These are phyloP conservation scores for Drosophila mayaguana DNA, from an alignment of 2,888 invertebrate genomes.

Conservation along the genomic window DNA sequence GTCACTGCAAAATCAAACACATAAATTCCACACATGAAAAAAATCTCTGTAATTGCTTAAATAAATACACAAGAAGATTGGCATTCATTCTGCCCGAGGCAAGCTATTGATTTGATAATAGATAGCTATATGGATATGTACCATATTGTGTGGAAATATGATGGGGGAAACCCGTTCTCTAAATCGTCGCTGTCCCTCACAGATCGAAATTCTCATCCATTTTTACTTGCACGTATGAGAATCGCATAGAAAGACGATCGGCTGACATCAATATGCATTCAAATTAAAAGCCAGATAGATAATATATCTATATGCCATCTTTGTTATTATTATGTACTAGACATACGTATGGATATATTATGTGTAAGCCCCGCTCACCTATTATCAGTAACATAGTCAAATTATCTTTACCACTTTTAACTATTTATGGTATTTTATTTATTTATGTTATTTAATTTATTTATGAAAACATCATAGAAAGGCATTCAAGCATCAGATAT, in stretches of 20 bases:
- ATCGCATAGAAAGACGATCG: constrained; percentile 1
- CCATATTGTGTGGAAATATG: constrained; percentile 9
- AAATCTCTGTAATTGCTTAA: constrained; percentile 39
- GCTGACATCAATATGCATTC: background rate
- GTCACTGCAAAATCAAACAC: constrained; percentile 64
- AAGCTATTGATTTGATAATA: constrained; percentile 21
- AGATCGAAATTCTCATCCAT: background rate
- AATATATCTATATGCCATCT: background rate
- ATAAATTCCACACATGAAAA: constrained; percentile 51
- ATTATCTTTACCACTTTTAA: too few relatives aligned
- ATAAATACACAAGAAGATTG: constrained; percentile 26
- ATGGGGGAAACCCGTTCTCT: background rate
- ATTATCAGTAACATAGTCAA: background rate
- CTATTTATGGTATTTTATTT: too few relatives aligned
- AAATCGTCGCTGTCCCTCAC: background rate
- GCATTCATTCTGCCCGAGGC: constrained; percentile 21
- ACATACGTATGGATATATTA: background rate
- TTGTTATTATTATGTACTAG: too few relatives aligned
- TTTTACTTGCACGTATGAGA: background rate
- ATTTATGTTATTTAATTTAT: too few relatives aligned
- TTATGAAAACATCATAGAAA: constrained; percentile 7
- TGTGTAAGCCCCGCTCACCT: background rate
- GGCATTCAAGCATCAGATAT: background rate
- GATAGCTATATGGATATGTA: constrained; percentile 1
- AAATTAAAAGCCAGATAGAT: background rate